Evolutionary conservation across 2,797 vertebrate genomes (phyloP), one percentile per base, ranked within the genome.

Genomic region (Chloroceryle amazona): DNA sequence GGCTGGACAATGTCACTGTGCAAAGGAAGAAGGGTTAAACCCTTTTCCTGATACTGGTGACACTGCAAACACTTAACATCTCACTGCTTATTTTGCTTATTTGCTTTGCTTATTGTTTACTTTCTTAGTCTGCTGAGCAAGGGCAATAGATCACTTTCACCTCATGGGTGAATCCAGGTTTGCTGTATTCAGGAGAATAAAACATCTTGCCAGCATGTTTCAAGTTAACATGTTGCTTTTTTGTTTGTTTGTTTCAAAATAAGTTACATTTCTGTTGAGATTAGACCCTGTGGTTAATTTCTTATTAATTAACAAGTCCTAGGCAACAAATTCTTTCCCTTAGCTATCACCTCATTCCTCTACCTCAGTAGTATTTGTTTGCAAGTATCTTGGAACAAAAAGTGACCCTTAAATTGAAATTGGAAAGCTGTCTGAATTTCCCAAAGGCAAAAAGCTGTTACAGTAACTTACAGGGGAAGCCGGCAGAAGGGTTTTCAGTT

Each of bases 391-490:
- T 74, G 76, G 83, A 93, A 75, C 52, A 86, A 89, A 93, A 89
- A n/a, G 52, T 89, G 94, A 93, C 94, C 91, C 90, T 67, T 80
- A 62, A 49, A 89, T 29, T 76, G 70, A 66, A 95, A 80, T 57
- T 3, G 0, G 74, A 93, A 81, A 93, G 47, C 93, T 90, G 85
- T 86, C 57, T 92, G 74, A 60, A 66, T 85, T 91, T 94, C 90
- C 86, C 29, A 84, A 76, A 89, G 79, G 92, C 81, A 92, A 87
- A 95, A 95, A 90, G 89, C 90, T 89, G 26, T 86, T 93, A 60
- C 0, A 11, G 93, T 93, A 93, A 94, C 58, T 92, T 81, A 72
- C 29, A 65, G 80, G 62, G 89, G 55, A 42, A 95, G 86, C 68
- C 0, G 3, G 66, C 68, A 93, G 83, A 55, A 90, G 93, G 83